phyloP scores from a whole-genome alignment of 2,113 vertebrate species.

The Xenopus laevis region DNA sequence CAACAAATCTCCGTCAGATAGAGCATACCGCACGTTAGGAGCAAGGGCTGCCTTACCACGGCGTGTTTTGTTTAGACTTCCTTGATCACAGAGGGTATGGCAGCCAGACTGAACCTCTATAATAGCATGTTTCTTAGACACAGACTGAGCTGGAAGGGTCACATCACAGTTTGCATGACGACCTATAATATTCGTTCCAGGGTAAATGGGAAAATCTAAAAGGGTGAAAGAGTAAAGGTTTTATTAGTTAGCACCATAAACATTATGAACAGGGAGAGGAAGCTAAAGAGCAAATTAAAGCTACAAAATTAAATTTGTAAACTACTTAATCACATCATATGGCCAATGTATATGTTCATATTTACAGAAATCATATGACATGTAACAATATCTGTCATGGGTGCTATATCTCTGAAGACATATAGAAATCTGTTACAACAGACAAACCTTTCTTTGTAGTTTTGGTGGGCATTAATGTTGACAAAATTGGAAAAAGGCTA shows the following conservation, averaged over 20 bases:
- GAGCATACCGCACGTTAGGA: slow-evolving; percentile 70
- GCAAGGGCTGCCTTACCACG: slow-evolving; percentile 67
- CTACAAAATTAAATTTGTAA: no score
- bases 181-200: slow-evolving; percentile 78
- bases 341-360: no score
- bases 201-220: slow-evolving; percentile 74
- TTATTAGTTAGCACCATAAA: neutral
- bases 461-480: no score
- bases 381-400: no score
- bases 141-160: slow-evolving; percentile 64
- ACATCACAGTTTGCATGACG: slow-evolving; percentile 71
- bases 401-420: no score
- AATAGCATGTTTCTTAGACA: slow-evolving; percentile 76
- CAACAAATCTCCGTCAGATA: slow-evolving; percentile 70
- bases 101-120: slow-evolving; percentile 52
- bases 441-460: no score
- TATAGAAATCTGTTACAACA: no score
- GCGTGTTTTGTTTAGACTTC: slow-evolving; percentile 81
- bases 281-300: no score
- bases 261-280: neutral
- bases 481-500: no score
- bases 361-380: no score
- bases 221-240: neutral
- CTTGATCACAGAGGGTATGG: slow-evolving; percentile 73
- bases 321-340: no score